Conservation (phyloP, 2,888 invertebrate species). For the Periphyllus acericola region DNA sequence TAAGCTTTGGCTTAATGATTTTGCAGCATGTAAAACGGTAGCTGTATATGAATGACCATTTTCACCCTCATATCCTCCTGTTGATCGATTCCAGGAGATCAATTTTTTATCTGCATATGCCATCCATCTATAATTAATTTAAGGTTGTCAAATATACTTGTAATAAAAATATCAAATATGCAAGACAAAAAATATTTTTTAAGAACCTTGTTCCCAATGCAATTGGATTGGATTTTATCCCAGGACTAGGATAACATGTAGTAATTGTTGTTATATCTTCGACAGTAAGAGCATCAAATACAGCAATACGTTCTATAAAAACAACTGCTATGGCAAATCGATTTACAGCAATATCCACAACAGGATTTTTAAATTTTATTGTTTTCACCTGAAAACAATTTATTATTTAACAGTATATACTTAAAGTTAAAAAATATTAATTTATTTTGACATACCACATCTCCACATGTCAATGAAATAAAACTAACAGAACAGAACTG, state of each 20-base stretch:
- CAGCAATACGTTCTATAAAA: slow-evolving; percentile 88
- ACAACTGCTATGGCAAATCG: slow-evolving; percentile 87
- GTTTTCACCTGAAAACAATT: slow-evolving; percentile 76
- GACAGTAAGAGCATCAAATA: slow-evolving; percentile 88
- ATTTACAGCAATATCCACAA: slow-evolving; percentile 89
- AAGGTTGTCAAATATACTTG: background rate
- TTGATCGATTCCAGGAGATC: slow-evolving; percentile 79
- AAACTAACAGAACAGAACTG: slow-evolving; percentile 63
- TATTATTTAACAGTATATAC: background rate
- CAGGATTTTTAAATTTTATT: slow-evolving; percentile 91
- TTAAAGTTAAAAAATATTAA: slow-evolving; percentile 10
- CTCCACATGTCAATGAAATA: slow-evolving; percentile 63
- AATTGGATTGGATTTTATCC: slow-evolving; percentile 82
- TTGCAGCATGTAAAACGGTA: slow-evolving; percentile 93
- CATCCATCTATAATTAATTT: slow-evolving; percentile 68
- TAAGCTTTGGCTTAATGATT: slow-evolving; percentile 89
- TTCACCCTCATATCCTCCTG: slow-evolving; percentile 83
- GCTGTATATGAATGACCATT: slow-evolving; percentile 91
- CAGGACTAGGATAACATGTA: slow-evolving; percentile 88
- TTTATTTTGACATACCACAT: slow-evolving; percentile 51
- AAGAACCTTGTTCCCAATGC: slow-evolving; percentile 81
- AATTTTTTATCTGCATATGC: slow-evolving; percentile 85
- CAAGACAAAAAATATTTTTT: too few relatives aligned
- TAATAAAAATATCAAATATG: too few relatives aligned
- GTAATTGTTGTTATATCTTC: slow-evolving; percentile 89